A percentile compares a stretch with the other conserved stretches of the same genome.
Conservation (phyloP, 2,113 vertebrate genomes). For the Plestiodon gilberti region DNA sequence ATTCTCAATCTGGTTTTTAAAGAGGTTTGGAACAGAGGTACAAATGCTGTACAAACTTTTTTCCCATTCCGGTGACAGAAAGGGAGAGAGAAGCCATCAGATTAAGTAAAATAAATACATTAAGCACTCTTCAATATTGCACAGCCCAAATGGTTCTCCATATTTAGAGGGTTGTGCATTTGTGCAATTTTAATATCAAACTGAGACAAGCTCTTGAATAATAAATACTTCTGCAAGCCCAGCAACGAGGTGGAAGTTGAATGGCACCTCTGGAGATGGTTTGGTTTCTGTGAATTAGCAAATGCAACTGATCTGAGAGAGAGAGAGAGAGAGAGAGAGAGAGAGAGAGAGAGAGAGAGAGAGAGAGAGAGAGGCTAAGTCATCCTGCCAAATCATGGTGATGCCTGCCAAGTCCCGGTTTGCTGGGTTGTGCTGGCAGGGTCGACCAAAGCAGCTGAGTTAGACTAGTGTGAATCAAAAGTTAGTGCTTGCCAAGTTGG, state of each 20-base stretch:
- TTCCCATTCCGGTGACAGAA: fast-evolving
- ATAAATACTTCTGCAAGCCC: slow-evolving; percentile 18
- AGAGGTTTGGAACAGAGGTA: fast-evolving
- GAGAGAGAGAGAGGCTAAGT: slow-evolving; percentile 4
- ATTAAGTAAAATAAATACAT: not conserved
- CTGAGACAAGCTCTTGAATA: slow-evolving; percentile 2
- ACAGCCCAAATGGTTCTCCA: not conserved
- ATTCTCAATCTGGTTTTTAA: not conserved
- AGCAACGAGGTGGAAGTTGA: not conserved
- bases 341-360: slow-evolving; percentile 8
- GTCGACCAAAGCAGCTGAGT: not conserved
- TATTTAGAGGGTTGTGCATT: slow-evolving; percentile 12
- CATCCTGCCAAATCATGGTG: slow-evolving; percentile 15
- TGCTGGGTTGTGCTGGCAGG: not conserved
- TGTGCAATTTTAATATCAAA: not conserved
- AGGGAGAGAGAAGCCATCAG: not conserved
- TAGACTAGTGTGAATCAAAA: not conserved
- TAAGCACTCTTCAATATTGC: slow-evolving; percentile 13
- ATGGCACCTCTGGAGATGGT: slow-evolving; percentile 8
- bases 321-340: not conserved
- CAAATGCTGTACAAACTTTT: too few species aligned
- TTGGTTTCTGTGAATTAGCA: not conserved
- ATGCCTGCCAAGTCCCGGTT: slow-evolving; percentile 49
- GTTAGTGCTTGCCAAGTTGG: slow-evolving; percentile 31
- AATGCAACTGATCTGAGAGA: not conserved